Evolutionary conservation across 2,888 invertebrate species (phyloP).

Genomic region (Drosophila melanosoma): DNA sequence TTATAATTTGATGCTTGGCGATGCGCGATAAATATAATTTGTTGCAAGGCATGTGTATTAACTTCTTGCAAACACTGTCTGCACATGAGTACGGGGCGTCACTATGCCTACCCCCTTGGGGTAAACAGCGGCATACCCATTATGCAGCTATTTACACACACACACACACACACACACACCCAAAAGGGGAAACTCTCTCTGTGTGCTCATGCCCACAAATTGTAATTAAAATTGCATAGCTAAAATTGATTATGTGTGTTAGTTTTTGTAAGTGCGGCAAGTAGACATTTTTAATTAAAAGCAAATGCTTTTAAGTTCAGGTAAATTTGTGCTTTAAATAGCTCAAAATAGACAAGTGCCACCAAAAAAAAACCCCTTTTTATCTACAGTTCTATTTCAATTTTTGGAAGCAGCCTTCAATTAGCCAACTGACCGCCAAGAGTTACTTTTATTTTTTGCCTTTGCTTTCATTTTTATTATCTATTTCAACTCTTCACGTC

Average conservation of each 20-base stretch:
- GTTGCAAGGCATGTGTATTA: slow-evolving; percentile 81
- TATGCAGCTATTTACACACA: slow-evolving; percentile 70
- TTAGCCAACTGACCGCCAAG: slow-evolving; percentile 75
- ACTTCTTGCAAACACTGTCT: slow-evolving; percentile 71
- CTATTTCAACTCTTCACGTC: slow-evolving; percentile 23
- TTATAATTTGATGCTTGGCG: slow-evolving; percentile 81
- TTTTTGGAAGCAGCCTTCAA: slow-evolving; percentile 57
- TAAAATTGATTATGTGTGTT: slow-evolving; percentile 76
- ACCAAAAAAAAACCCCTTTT: slow-evolving; percentile 27
- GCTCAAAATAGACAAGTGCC: slow-evolving; percentile 13
- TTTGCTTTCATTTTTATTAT: slow-evolving; percentile 11
- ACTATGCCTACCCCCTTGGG: slow-evolving; percentile 18
- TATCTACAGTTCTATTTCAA: slow-evolving; percentile 18
- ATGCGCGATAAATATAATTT: slow-evolving; percentile 83
- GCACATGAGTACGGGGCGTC: slow-evolving; percentile 35
- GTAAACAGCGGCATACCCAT: slow-evolving; percentile 51
- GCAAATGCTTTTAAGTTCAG: slow-evolving; percentile 77
- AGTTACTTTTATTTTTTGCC: slow-evolving; percentile 59
- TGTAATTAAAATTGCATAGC: slow-evolving; percentile 79
- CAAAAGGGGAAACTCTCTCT: slow-evolving; percentile 7
- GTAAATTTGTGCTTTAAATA: slow-evolving; percentile 57
- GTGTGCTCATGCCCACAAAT: slow-evolving; percentile 72
- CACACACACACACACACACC: slow-evolving; percentile 54
- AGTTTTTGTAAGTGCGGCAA: slow-evolving; percentile 69
- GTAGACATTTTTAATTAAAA: slow-evolving; percentile 78